Base-by-base conservation (phyloP, 2,888 invertebrate genomes). In the Sinotaia quadrata region DNA sequence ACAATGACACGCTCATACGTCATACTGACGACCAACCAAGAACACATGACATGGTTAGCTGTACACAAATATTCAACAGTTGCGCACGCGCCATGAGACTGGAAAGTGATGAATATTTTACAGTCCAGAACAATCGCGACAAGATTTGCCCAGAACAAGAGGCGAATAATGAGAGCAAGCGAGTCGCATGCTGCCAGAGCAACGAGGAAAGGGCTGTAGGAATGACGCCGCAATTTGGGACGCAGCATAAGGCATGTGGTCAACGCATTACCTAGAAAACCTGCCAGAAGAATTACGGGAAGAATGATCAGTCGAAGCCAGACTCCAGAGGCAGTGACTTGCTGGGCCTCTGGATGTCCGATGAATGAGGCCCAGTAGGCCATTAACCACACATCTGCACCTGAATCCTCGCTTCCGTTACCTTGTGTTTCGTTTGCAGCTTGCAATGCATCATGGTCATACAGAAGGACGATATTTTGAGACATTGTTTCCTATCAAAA, bases 361-460 rank as follows among this genome's bases (percentile, higher is more conserved):
- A 57, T 57, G 57, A 57, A 57, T 34, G 57, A 33, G 4, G 57
- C 34, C 57, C 57, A 57, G 57, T 57, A 57, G 34, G 57, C 57
- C 7, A 24, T 2, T 10, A 57, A 21, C 57, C 57, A 57, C 36
- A 34, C 1, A 7, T 5, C 57, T n/a, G n/a, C n/a, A n/a, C n/a
- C n/a, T n/a, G n/a, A n/a, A n/a, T n/a, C n/a, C n/a, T n/a, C n/a
- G n/a, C n/a, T n/a, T n/a, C n/a, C n/a, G n/a, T n/a, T n/a, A n/a
- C n/a, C n/a, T n/a, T n/a, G n/a, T n/a, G n/a, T n/a, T n/a, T n/a
- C n/a, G n/a, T n/a, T n/a, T n/a, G n/a, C n/a, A n/a, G n/a, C n/a
- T n/a, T n/a, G n/a, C n/a, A n/a, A n/a, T n/a, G n/a, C n/a, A n/a
- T n/a, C n/a, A n/a, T n/a, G n/a, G n/a, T n/a, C n/a, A n/a, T n/a